These are phyloP conservation scores for Arizona elegans DNA, from an alignment of 2,113 vertebrate species.

Conservation along the genomic window DNA sequence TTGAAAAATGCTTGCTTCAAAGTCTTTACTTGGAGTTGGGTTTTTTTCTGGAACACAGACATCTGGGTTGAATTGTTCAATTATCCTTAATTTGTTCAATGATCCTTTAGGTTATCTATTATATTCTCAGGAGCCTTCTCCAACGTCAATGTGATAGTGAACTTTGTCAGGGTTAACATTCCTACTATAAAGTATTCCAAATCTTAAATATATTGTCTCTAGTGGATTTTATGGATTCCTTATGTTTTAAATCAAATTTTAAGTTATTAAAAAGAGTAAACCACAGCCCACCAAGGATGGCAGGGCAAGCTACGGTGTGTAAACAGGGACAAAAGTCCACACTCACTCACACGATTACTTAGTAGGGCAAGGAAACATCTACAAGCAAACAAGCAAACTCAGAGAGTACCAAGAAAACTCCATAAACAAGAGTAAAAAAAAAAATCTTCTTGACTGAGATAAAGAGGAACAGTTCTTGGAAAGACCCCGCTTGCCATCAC, in stretches of 20 bases:
- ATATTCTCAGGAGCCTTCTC: not conserved
- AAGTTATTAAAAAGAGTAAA: not conserved
- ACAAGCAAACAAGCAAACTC: not conserved
- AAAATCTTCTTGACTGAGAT: not conserved
- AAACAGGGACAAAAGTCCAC: not conserved
- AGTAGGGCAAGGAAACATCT: not conserved
- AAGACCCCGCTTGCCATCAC: not conserved
- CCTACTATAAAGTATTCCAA: not conserved
- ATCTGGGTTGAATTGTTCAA: not conserved
- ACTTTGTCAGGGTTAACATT: not conserved
- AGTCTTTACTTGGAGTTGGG: too few species aligned
- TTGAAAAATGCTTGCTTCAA: too few species aligned
- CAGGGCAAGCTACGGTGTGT: not conserved
- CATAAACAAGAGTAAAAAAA: not conserved
- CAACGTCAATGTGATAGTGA: not conserved
- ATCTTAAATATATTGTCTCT: not conserved
- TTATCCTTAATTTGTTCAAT: not conserved
- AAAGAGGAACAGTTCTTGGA: not conserved
- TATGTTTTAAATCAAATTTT: not conserved
- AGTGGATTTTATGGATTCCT: not conserved
- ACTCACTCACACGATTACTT: not conserved
- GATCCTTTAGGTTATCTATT: not conserved
- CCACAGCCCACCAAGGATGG: not conserved
- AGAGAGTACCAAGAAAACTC: not conserved
- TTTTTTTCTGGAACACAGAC: too few species aligned